Percentiles rank a stretch among this genome's conserved stretches.
Evolutionary conservation across 2,797 vertebrate genomes (phyloP).

Genomic region (Onychomys torridus): DNA sequence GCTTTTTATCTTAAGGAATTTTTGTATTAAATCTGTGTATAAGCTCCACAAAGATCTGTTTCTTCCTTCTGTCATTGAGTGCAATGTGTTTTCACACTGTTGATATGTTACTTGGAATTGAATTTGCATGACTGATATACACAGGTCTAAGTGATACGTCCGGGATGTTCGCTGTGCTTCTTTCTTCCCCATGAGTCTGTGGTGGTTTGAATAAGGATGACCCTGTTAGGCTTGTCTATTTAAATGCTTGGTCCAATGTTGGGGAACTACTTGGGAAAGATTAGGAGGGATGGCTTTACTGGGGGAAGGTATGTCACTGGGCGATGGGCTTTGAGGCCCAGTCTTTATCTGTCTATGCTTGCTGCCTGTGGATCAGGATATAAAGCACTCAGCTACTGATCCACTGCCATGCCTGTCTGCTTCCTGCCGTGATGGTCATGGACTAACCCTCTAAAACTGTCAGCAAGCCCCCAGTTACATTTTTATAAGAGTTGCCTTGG

Average conservation of each 20-base stretch:
- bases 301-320: background rate
- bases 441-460: background rate
- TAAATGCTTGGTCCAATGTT: background rate
- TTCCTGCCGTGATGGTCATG: background rate
- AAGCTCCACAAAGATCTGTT: constrained; percentile 8
- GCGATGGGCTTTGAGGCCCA: background rate
- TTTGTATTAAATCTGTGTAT: constrained; percentile 13
- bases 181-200: background rate
- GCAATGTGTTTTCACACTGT: background rate
- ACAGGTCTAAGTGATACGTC: background rate
- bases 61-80: background rate
- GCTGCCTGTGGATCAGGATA: background rate
- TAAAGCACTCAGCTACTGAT: background rate
- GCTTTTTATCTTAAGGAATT: background rate
- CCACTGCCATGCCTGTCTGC: background rate
- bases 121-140: constrained; percentile 37
- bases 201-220: background rate
- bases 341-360: background rate
- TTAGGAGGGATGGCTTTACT: background rate
- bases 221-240: background rate
- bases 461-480: background rate
- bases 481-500: background rate
- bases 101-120: background rate
- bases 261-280: background rate
- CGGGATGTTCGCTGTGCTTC: background rate